Evolutionary conservation across 2,113 vertebrate genomes (phyloP).

Genomic region (Tachysurus fulvidraco): DNA sequence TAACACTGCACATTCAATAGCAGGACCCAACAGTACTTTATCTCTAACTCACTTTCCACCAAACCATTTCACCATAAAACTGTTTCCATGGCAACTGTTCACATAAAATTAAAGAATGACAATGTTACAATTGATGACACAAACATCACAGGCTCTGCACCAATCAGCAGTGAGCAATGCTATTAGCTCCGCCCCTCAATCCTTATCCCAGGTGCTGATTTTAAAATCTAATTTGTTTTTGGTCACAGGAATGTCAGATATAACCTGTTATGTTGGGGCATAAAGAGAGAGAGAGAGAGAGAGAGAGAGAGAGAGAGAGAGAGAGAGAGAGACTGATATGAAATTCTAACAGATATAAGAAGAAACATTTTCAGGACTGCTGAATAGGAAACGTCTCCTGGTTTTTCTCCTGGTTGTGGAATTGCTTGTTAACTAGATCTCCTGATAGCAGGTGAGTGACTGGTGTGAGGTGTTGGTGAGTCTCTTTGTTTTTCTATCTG

Average conservation of each 20-base stretch:
- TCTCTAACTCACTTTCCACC: background rate
- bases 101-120: background rate
- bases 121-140: background rate
- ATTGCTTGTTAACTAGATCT: background rate
- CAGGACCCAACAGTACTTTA: background rate
- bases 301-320: background rate
- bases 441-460: background rate
- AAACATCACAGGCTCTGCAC: background rate
- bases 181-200: background rate
- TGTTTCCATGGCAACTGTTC: background rate
- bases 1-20: background rate
- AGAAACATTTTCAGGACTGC: no score
- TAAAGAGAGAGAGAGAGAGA: background rate
- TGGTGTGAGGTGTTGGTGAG: background rate
- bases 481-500: background rate
- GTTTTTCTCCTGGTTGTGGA: background rate
- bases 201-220: background rate
- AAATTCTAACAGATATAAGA: background rate
- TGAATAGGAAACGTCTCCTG: no score
- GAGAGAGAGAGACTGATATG: background rate
- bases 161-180: background rate
- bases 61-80: background rate
- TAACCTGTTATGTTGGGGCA: no score
- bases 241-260: background rate
- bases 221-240: no score